A percentile compares a stretch with the other conserved stretches of the same genome.
Evolutionary conservation across 2,888 invertebrate genomes (phyloP).

Genomic region (Mactromeris polynyma): DNA sequence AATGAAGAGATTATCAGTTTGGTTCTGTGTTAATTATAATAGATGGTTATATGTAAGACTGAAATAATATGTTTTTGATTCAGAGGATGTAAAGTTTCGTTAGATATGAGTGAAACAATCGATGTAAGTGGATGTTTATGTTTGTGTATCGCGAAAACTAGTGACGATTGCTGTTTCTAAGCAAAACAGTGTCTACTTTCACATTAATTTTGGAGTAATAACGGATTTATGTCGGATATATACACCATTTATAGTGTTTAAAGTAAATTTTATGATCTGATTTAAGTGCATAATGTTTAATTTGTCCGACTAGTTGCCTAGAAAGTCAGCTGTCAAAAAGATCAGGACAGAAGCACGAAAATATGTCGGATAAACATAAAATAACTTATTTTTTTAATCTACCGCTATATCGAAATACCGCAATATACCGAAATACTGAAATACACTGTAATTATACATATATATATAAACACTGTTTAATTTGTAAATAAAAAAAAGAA

Average conservation of each 20-base stretch:
- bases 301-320: not conserved
- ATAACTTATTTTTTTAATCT: no score
- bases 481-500: no score
- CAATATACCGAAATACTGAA: no score
- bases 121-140: slow-evolving; percentile 72
- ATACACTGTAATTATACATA: no score
- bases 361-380: not conserved
- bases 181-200: slow-evolving; percentile 2
- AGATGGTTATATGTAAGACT: slow-evolving; percentile 60
- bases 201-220: not conserved
- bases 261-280: no score
- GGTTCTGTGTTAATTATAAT: slow-evolving; percentile 47
- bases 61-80: slow-evolving; percentile 42
- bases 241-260: not conserved
- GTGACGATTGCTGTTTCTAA: slow-evolving; percentile 38
- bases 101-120: slow-evolving; percentile 75
- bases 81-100: slow-evolving; percentile 51
- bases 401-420: no score
- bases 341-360: not conserved
- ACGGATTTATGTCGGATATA: not conserved
- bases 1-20: slow-evolving; percentile 56
- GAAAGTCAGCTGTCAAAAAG: slow-evolving; percentile 12
- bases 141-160: slow-evolving; percentile 57
- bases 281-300: no score
- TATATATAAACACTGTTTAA: no score